Evolutionary conservation across 2,888 invertebrate genomes (phyloP), one percentile per base, ranked within the genome.

Genomic region (Liodrosophila aerea): DNA sequence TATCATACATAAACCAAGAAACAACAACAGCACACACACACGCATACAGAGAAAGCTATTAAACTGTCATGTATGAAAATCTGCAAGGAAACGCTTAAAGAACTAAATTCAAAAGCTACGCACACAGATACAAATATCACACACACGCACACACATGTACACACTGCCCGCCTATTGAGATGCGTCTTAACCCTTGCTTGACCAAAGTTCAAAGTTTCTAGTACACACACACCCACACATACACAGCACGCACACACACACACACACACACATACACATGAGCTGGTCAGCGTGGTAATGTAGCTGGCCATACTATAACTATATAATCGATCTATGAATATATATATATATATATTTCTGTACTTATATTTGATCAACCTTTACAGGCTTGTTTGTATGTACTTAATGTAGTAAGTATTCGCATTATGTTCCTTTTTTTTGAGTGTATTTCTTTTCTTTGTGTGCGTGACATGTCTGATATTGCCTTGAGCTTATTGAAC

Each of bases 361-460:
- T 65, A 67, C 47, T 68, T 60, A 76, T 70, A 61, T 73, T 73
- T 82, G 63, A 76, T 73, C 64, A 40, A 69, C 59, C 49, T 65
- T 76, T 87, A 71, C 88, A 88, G 88, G 87, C 88, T 88, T 88
- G 77, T 85, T 84, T 88, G 87, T 88, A 76, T 73, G 76, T 76
- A 87, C 80, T 87, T 70, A 66, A 81, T 83, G 67, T 84, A 76
- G 81, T 81, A 81, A 81, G 81, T 81, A 81, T 80, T 71, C 64
- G 64, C 69, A 70, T 69, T 64, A 41, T 44, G 39, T 50, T n/a
- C n/a, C n/a, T n/a, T n/a, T n/a, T 4, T 61, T 33, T 51, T 59
- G 13, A 46, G 1, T 50, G 41, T 43, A 13, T 30, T 16, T 39
- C 41, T 12, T 29, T 33, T 37, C 30, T 36, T 1, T 36, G 27